These are phyloP conservation scores for Tyto alba DNA, from an alignment of 2,113 vertebrate genomes.

Conservation along the genomic window DNA sequence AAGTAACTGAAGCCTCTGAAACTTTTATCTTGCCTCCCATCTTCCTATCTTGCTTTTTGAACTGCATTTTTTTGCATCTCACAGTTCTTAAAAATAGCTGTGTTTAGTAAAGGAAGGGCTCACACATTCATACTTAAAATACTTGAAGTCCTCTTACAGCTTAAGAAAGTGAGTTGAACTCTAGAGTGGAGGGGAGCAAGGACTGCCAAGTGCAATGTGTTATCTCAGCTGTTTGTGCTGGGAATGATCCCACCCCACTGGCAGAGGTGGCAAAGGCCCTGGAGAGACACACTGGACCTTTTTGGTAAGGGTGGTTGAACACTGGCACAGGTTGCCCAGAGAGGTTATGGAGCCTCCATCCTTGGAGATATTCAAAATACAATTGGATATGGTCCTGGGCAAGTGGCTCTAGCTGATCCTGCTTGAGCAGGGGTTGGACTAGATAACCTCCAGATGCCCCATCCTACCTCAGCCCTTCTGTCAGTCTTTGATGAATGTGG, in stretches of 20 bases:
- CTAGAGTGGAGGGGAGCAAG: not conserved
- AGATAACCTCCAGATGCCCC: not conserved
- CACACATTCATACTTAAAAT: not conserved
- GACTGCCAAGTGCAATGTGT: not conserved
- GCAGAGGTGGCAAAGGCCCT: not conserved
- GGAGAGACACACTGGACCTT: not conserved
- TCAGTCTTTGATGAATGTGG: not conserved
- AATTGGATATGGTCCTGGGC: not conserved
- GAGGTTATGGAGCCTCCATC: not conserved
- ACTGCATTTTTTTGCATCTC: not conserved
- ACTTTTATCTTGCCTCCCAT: not conserved
- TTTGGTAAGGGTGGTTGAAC: not conserved
- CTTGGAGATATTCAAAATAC: not conserved
- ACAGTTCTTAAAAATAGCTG: not conserved
- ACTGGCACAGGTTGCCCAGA: not conserved
- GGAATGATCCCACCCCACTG: not conserved
- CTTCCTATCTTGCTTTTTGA: not conserved
- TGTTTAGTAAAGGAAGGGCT: not conserved
- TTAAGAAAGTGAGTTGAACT: not conserved
- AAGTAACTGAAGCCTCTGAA: not conserved
- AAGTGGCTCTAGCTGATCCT: not conserved
- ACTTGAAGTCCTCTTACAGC: not conserved
- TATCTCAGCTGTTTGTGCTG: not conserved
- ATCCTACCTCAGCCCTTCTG: not conserved
- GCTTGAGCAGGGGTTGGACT: not conserved